Evolutionary conservation across 1,140 invertebrate species (phyloP), one percentile per base, ranked within the genome.

Genomic region (Tigriopus japonicus): DNA sequence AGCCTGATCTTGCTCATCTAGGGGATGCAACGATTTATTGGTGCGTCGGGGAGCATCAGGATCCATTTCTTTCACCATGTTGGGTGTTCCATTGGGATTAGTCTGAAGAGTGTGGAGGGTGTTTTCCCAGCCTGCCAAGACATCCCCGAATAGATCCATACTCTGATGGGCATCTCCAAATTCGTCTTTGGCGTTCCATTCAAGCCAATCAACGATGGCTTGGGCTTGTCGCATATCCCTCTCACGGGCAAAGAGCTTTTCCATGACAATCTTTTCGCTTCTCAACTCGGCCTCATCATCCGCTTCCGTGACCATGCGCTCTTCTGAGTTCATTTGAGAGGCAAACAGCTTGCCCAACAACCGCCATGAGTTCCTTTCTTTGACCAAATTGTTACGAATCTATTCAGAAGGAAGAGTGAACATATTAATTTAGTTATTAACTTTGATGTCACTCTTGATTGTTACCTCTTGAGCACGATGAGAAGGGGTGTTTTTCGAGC

Each of bases 131-230:
- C 72, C 73, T 21, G 87, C 77, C 49, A 83, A 83, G 68, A 80
- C 80, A 66, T 85, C 82, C 7, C 81, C 78, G 67, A 82, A 86
- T 68, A 82, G 78, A 64, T 84, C 78, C 13, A 83, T 71, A 49
- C 77, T 77, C 42, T 79, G 78, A 67, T 80, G 76, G 21, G n/a
- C 52, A 15, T 63, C 52, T 41, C 54, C 42, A 35, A 35, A 35
- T 23, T 72, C 66, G 67, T 89, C 85, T 17, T 79, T 71, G 14
- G 84, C 81, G 71, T 83, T 87, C 55, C 81, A 79, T 72, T 96
- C 91, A 35, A 96, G 69, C 90, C 91, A 95, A 71, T 95, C 89
- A 17, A 94, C 81, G 40, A 96, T 81, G 52, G 91, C 69, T 71
- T 91, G 86, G 67, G 83, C 80, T 71, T 75, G 64, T 54, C 67